phyloP scores from a whole-genome alignment of 1,140 invertebrate species.

The Lordiphosa stackelbergi region DNA sequence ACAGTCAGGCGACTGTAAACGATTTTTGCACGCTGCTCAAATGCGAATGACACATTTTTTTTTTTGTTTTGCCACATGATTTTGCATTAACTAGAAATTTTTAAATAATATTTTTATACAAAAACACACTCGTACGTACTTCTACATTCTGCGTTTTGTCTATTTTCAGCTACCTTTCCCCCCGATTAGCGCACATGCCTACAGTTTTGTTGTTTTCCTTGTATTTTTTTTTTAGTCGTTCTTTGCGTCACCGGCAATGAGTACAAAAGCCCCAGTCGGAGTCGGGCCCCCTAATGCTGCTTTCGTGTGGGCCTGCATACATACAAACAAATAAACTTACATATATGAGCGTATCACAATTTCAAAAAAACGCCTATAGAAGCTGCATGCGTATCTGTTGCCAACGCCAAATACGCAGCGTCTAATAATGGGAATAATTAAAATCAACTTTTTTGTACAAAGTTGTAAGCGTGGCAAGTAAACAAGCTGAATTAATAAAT shows the following conservation, averaged over 20 bases:
- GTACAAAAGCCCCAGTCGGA: constrained; percentile 11
- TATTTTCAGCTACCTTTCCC: constrained; percentile 31
- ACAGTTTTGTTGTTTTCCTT: constrained; percentile 3
- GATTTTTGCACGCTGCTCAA: constrained; percentile 1
- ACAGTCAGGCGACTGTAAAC: not conserved
- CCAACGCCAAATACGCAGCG: constrained; percentile 52
- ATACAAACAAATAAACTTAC: not conserved
- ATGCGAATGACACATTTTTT: constrained; percentile 31
- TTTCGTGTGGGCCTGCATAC: constrained; percentile 8
- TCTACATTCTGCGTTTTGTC: constrained; percentile 22
- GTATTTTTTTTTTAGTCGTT: constrained; percentile 8
- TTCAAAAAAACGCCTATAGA: constrained; percentile 45
- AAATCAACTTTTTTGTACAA: constrained; percentile 24
- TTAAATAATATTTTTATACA: constrained; percentile 13
- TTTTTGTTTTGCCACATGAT: constrained; percentile 23
- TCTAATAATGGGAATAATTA: constrained; percentile 47
- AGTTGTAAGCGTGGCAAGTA: constrained; percentile 33
- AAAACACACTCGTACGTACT: not conserved
- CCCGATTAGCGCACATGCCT: constrained; percentile 2
- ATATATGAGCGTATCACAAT: constrained; percentile 23
- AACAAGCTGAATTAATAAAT: constrained; percentile 20
- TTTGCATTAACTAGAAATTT: constrained; percentile 14
- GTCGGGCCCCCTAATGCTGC: constrained; percentile 54
- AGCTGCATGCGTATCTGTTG: constrained; percentile 35
- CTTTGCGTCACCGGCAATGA: constrained; percentile 46